Evolutionary conservation across 2,113 vertebrate genomes (phyloP).

Genomic region (Eulemur macaco): DNA sequence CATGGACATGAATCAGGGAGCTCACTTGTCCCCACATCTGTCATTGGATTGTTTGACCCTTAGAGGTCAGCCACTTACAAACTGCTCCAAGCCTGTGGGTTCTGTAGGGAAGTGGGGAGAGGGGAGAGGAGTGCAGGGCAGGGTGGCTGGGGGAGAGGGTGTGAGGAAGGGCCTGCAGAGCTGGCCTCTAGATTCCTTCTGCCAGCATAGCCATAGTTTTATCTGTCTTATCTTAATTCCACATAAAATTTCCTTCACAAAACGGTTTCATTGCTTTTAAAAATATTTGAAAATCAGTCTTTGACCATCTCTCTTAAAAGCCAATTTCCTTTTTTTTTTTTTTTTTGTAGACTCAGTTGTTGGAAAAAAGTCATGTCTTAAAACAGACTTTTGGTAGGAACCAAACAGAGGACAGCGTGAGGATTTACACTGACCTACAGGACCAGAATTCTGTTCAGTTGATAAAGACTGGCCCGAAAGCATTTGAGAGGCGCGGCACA

Average conservation of each 20-base stretch:
- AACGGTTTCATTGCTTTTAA: neutral
- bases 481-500: rapidly evolving
- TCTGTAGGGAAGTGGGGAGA: neutral
- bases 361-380: neutral
- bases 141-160: neutral
- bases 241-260: neutral
- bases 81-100: neutral
- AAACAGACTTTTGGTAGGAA: neutral
- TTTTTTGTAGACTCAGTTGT: neutral
- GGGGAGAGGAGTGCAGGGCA: neutral
- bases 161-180: neutral
- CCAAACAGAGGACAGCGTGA: neutral
- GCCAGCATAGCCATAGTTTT: neutral
- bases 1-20: neutral
- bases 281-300: neutral
- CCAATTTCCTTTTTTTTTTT: neutral
- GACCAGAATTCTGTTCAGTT: neutral
- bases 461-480: neutral
- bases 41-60: neutral
- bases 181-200: rapidly evolving
- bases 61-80: neutral
- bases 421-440: too few species aligned
- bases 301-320: neutral
- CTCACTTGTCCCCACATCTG: neutral
- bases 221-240: neutral